Conservation (phyloP, 2,113 vertebrate species). For the Stomatorhinus ivindoensis region DNA sequence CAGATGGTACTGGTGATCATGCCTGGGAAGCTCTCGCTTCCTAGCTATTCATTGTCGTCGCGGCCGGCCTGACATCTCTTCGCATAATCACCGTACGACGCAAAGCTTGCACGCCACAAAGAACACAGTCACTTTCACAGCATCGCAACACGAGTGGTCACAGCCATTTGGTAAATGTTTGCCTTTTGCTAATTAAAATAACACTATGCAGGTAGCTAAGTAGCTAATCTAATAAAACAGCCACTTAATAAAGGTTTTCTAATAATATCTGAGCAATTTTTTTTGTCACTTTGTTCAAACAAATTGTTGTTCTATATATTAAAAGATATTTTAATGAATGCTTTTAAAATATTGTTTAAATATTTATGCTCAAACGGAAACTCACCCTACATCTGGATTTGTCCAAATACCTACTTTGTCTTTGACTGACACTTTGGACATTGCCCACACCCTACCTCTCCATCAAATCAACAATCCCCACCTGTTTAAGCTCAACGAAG, state of each 20-base stretch:
- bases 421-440: slow-evolving; percentile 11
- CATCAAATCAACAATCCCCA: slow-evolving; percentile 1
- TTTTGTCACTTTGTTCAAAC: background rate
- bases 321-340: background rate
- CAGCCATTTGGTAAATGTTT: background rate
- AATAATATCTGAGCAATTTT: background rate
- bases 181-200: background rate
- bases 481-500: background rate
- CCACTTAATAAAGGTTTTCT: background rate
- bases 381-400: slow-evolving; percentile 25
- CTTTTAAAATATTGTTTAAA: background rate
- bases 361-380: slow-evolving; percentile 23
- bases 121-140: background rate
- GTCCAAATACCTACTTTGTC: slow-evolving; percentile 25
- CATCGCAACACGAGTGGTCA: background rate
- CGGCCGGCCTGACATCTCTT: background rate
- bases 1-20: slow-evolving; percentile 15
- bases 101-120: background rate
- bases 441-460: background rate
- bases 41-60: background rate
- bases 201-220: background rate
- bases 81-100: background rate
- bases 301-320: background rate
- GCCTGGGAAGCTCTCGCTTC: background rate
- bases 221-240: background rate